Percentiles rank a stretch among this genome's conserved stretches.
phyloP scores from a whole-genome alignment of 37 sponge, comb jelly and placozoan species.

The Corticium candelabrum region DNA sequence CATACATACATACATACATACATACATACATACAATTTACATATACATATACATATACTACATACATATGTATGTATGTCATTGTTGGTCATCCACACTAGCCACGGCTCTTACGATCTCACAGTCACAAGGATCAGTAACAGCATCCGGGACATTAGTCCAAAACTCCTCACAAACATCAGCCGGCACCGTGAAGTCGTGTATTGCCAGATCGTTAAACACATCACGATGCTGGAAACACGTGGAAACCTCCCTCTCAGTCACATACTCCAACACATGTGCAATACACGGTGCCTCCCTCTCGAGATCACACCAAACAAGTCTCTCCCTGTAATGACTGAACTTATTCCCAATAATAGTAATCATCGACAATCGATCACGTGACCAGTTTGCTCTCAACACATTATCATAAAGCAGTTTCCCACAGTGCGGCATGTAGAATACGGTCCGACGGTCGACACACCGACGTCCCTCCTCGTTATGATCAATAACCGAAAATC shows the following conservation, averaged over 20 bases:
- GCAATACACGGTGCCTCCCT: neutral
- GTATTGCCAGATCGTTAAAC: neutral
- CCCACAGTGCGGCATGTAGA: constrained; percentile 54
- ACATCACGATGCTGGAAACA: neutral
- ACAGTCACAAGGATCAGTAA: too few species aligned
- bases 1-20: too few species aligned
- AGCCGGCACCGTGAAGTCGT: too few species aligned
- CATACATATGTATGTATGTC: too few species aligned
- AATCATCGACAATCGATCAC: constrained; percentile 18
- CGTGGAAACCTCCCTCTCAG: neutral
- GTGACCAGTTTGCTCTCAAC: constrained; percentile 40
- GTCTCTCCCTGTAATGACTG: constrained; percentile 34
- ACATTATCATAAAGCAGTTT: constrained; percentile 50
- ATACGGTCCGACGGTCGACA: constrained; percentile 26
- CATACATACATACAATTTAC: too few species aligned
- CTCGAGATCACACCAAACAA: neutral
- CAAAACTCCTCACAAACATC: too few species aligned
- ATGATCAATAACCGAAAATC: neutral
- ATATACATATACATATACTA: too few species aligned
- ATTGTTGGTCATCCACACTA: too few species aligned
- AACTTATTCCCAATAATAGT: constrained; percentile 55
- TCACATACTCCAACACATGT: neutral
- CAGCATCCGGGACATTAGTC: too few species aligned
- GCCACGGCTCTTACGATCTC: too few species aligned
- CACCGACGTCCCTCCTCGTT: constrained; percentile 18